These are phyloP conservation scores for Epistrophella euchroma DNA, from an alignment of 2,888 invertebrate species.

Conservation along the genomic window DNA sequence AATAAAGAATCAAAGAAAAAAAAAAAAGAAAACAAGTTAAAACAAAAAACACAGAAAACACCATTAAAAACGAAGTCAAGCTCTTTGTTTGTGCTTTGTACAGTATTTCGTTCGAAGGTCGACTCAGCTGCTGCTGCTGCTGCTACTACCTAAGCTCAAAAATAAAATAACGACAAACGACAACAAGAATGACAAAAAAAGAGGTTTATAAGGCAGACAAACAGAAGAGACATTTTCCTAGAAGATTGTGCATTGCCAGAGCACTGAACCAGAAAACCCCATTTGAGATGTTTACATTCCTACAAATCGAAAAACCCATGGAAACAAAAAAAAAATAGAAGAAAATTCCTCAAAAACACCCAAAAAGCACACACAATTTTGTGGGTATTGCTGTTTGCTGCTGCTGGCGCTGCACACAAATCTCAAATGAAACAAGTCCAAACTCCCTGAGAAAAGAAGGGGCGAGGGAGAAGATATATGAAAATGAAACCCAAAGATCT, in stretches of 20 bases:
- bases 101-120: constrained; percentile 61
- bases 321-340: constrained; percentile 14
- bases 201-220: constrained; percentile 43
- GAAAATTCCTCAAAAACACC: constrained; percentile 48
- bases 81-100: constrained; percentile 40
- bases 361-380: constrained; percentile 47
- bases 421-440: constrained; percentile 58
- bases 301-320: constrained; percentile 26
- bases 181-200: constrained; percentile 1
- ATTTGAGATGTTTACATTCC: constrained; percentile 71
- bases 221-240: constrained; percentile 47
- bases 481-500: constrained; percentile 54
- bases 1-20: constrained; percentile 36
- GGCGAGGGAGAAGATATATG: not conserved
- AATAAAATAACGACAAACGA: constrained; percentile 22
- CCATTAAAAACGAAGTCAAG: constrained; percentile 62
- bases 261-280: constrained; percentile 73
- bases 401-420: constrained; percentile 46
- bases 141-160: constrained; percentile 20
- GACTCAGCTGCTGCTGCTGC: constrained; percentile 41
- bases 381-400: constrained; percentile 3
- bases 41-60: constrained; percentile 49
- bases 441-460: not conserved
- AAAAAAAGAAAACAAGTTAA: constrained; percentile 54
- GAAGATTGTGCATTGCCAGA: constrained; percentile 55